Evolutionary conservation across 2,797 vertebrate genomes (phyloP), one percentile per base, ranked within the genome.

Genomic region (Sebastes variabilis): DNA sequence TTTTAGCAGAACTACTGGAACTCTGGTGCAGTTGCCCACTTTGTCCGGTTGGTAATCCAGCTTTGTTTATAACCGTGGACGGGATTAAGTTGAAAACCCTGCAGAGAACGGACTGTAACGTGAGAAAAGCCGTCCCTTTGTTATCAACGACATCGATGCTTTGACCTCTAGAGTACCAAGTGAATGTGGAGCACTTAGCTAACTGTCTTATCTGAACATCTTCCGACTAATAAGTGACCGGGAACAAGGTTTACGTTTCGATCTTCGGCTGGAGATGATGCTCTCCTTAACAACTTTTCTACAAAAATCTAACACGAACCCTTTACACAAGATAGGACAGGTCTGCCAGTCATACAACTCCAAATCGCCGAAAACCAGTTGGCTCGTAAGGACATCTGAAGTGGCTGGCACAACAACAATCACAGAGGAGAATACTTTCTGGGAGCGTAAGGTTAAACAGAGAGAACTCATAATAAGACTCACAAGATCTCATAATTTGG

Each of bases 401-500:
- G 3, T 58, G 2, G 49, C 36, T 52, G 36, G 36, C 52, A 66
- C 58, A 58, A 36, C 65, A 54, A 30, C 3, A 58, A 42, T 42
- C 52, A 58, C 22, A 64, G 6, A 42, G 32, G 27, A 55, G 16
- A 56, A 12, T 13, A 27, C 36, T 55, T 61, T 11, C 42, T 55
- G 25, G 25, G 29, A 56, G 16, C 30, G 7, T 55, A 3, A 16
- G 27, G 46, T 36, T 52, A 29, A 69, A 66, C 42, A 46, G 42
- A 38, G 68, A 54, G n/a, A 66, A 55, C 24, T 29, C 16, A 58
- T 36, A 12, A 36, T 36, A 36, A 36, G 34, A 36, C 76, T 64
- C 60, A 81, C 34, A 66, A 52, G 66, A 76, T 46, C 42, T 46
- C 54, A 66, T 70, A 59, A 71, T 79, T 74, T 75, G 58, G 36